Evolutionary conservation across 2,113 vertebrate genomes (phyloP).

Genomic region (Ptilorrhoa leucosticta): DNA sequence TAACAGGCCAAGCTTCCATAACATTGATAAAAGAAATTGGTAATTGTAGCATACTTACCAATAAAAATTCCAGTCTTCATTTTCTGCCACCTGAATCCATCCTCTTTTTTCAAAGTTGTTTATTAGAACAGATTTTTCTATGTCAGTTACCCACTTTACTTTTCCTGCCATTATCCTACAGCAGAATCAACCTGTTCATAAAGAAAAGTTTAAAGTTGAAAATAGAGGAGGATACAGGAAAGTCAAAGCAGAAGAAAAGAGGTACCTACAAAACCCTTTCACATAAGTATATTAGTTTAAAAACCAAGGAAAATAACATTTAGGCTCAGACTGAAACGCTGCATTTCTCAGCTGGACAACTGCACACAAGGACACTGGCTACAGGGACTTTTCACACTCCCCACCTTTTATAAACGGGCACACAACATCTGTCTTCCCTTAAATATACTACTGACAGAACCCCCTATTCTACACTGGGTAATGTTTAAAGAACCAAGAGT

Average conservation of each 20-base stretch:
- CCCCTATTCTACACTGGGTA: no score
- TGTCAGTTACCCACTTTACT: conserved; percentile 98
- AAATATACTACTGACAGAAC: neutral
- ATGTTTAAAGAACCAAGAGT: neutral
- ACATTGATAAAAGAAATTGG: neutral
- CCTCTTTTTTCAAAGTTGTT: conserved; percentile 99
- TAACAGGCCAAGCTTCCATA: neutral
- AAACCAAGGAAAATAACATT: neutral
- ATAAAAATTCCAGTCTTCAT: conserved; percentile 98
- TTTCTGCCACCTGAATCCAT: conserved; percentile 90
- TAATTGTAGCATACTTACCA: conserved; percentile 73
- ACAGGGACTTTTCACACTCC: neutral
- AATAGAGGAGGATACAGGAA: neutral
- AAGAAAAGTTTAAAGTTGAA: neutral
- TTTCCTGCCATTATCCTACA: conserved; percentile 86
- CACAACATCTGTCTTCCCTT: neutral
- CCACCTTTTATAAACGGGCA: neutral
- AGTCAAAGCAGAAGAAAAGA: neutral
- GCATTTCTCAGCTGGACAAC: neutral
- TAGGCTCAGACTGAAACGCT: neutral
- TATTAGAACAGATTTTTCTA: conserved; percentile 96
- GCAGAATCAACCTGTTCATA: neutral
- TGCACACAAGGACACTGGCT: neutral
- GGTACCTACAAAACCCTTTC: neutral
- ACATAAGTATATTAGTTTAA: neutral